phyloP scores from a whole-genome alignment of 2,113 vertebrate species.

The Semnornis frantzii region DNA sequence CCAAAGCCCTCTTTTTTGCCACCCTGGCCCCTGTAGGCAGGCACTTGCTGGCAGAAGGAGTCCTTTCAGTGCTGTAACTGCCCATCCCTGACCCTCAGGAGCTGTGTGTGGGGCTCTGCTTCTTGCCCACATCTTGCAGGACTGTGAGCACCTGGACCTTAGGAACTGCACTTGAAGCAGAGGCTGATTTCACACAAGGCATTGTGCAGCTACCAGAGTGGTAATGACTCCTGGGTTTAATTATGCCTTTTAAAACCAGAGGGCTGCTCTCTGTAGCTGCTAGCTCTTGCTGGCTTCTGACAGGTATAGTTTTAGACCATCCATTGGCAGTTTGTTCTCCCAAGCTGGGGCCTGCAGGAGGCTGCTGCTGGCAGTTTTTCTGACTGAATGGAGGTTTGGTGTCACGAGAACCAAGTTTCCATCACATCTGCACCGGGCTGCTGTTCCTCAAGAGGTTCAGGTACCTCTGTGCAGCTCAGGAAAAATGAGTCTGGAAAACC shows the following conservation, averaged over 20 bases:
- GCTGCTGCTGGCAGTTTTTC: background rate
- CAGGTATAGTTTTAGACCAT: background rate
- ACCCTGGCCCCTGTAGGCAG: background rate
- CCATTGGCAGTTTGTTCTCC: background rate
- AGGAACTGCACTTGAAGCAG: background rate
- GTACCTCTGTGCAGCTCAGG: background rate
- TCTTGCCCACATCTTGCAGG: no score
- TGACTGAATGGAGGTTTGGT: background rate
- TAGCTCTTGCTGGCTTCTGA: background rate
- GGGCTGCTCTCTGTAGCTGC: background rate
- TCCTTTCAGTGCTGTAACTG: background rate
- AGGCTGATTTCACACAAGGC: background rate
- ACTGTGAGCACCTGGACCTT: background rate
- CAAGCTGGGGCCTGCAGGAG: background rate
- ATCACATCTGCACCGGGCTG: background rate
- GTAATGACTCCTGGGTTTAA: background rate
- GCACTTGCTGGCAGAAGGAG: background rate
- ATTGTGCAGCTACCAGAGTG: background rate
- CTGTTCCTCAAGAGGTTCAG: background rate
- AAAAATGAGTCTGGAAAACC: background rate
- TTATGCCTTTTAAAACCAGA: background rate
- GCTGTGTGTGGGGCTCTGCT: background rate
- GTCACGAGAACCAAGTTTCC: background rate
- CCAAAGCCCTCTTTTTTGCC: background rate
- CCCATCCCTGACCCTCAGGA: fast-evolving